phyloP scores from a whole-genome alignment of 2,888 invertebrate species.

The Acrobasis suavella region DNA sequence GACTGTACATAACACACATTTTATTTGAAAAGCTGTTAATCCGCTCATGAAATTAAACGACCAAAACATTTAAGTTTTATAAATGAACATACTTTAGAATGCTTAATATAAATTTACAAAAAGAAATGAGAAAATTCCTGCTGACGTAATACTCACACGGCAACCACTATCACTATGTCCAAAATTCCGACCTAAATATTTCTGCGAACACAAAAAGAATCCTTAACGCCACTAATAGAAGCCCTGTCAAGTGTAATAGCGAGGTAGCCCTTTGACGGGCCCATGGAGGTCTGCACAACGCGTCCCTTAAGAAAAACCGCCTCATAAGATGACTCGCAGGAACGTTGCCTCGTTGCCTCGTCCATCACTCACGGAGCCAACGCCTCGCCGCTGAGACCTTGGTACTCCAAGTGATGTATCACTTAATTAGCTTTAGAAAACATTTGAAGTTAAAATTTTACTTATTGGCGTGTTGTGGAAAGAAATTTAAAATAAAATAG shows the following conservation, averaged over 20 bases:
- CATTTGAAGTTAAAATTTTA: background rate
- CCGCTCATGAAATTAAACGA: too few species aligned
- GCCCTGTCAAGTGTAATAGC: slow-evolving; percentile 19
- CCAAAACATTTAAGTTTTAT: too few species aligned
- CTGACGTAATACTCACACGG: background rate
- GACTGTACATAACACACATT: too few species aligned
- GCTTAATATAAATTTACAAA: too few species aligned
- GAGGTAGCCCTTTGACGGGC: slow-evolving; percentile 15
- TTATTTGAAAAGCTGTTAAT: too few species aligned
- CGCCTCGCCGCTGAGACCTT: slow-evolving; percentile 6
- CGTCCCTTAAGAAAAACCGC: slow-evolving; percentile 6
- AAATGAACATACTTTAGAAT: too few species aligned
- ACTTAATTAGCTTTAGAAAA: slow-evolving; percentile 28
- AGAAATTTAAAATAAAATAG: too few species aligned
- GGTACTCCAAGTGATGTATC: slow-evolving; percentile 53
- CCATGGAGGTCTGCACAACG: slow-evolving; percentile 1
- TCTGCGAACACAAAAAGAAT: slow-evolving; percentile 15
- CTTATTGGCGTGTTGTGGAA: background rate
- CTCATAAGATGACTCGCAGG: slow-evolving; percentile 6
- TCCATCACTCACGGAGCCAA: slow-evolving; percentile 15
- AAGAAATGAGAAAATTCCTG: too few species aligned
- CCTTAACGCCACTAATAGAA: slow-evolving; percentile 18
- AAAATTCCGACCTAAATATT: slow-evolving; percentile 11
- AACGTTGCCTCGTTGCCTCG: background rate
- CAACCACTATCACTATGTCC: background rate